Evolutionary conservation across 2,888 invertebrate species (phyloP).

Genomic region (Lutraria lutraria): DNA sequence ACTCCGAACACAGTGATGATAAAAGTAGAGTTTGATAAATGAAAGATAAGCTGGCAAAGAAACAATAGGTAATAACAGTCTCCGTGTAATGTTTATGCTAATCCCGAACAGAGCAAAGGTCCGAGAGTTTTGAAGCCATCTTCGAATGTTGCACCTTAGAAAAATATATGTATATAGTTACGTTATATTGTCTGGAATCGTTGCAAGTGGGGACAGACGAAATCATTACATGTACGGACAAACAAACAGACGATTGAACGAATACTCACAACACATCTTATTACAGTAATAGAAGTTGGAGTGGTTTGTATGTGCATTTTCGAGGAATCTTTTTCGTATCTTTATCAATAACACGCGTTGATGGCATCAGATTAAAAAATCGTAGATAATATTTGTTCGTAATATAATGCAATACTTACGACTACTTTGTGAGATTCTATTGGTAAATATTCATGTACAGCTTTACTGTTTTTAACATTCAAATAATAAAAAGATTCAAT

Average conservation of each 20-base stretch:
- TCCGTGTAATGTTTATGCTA: constrained; percentile 4
- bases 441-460: no score
- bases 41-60: background rate
- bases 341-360: no score
- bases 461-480: no score
- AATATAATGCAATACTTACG: no score
- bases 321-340: no score
- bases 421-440: no score
- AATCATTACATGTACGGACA: background rate
- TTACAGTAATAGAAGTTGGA: no score
- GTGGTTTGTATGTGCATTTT: no score
- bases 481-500: no score
- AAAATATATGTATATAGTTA: constrained; percentile 30
- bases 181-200: background rate
- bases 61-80: background rate
- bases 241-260: background rate
- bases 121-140: constrained; percentile 76
- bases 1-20: background rate
- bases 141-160: constrained; percentile 76
- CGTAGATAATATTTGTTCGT: no score
- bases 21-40: background rate
- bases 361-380: no score
- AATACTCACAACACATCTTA: no score
- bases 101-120: constrained; percentile 73
- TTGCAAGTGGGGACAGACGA: background rate